Base-by-base conservation (phyloP, 2,888 invertebrate genomes). In the Eudasyphora cyanicolor region DNA sequence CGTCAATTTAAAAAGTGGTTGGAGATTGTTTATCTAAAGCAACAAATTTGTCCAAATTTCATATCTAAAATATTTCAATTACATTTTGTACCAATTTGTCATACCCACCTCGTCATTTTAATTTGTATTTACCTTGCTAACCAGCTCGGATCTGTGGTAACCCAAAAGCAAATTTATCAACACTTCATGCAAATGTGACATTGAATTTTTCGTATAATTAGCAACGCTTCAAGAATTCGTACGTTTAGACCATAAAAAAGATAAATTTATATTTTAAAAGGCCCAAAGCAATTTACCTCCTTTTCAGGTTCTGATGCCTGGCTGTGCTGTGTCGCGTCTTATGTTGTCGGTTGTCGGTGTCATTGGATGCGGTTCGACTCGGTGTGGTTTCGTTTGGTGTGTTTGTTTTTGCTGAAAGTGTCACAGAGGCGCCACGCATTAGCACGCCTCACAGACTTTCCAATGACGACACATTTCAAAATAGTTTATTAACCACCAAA, bases 171-270 rank as follows among this genome's bases (percentile, higher is more conserved):
- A 87, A 89, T 87, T 89, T 89, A 89, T 88, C 89, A 90, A 87
- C 89, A 89, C 89, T 89, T 88, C 87, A 87, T 86, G 80, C 84
- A 85, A 88, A 89, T 88, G 87, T 89, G 90, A 88, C 90, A 90
- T 89, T 89, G 89, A 89, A 89, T 89, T 89, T 90, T 89, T 45
- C 73, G 89, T 88, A 88, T 84, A 89, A 89, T 89, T 89, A 88
- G 88, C 87, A 86, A 87, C 88, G 89, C 89, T 87, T 86, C 85
- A 84, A 79, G 85, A 82, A 57, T 84, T 78, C 60, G n/a, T n/a
- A n/a, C n/a, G 71, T 79, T 69, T 64, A 12, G 64, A 76, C 76
- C 49, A 35, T 69, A 73, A 62, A 77, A 70, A 74, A 19, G 38
- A 38, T 27, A 29, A 49, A 62, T 27, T 8, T 29, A 38, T 49